Evolutionary conservation across 2,113 vertebrate genomes (phyloP), one percentile per base, ranked within the genome.

Genomic region (Excalfactoria chinensis): DNA sequence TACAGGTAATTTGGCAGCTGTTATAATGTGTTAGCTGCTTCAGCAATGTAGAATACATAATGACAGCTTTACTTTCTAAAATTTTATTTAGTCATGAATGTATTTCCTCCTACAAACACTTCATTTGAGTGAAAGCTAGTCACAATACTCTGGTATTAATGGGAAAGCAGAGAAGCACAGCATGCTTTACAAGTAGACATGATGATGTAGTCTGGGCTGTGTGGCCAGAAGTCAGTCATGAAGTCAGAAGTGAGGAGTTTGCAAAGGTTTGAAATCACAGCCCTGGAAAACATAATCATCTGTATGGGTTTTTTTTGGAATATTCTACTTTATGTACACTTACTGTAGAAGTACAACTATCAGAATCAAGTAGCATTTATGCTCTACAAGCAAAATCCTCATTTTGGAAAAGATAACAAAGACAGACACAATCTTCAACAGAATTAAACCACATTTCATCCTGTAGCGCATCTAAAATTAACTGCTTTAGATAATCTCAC

Each of bases 1-100:
- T 96, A 95, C 89, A 94, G 84, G 94, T 95, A 96, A 95, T 94
- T 94, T 92, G 67, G 81, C 93, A 93, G 89, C 77, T 96, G 91
- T 89, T 96, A 75, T 55, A 90, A 89, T 16, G 74, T 76, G 87
- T 93, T 92, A 94, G 80, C 74, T 93, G 78, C 72, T 96, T 83
- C 72, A 82, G 84, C 68, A 90, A 63, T 9, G 37, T 41, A 83
- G 81, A 93, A 94, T 87, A 73, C 58, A 67, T 79, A 90, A 94
- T 73, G 91, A 93, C 34, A 84, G 55, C 59, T 79, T 87, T 83
- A 92, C 81, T 89, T 90, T 59, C 67, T 63, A 86, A 84, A 85
- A 93, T 96, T 79, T 92, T 84, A 92, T 86, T 92, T 92, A 92
- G 84, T 67, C 72, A 94, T 6, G 1, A 72, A 85, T 44, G 68